Evolutionary conservation across 2,797 vertebrate species (phyloP), one percentile per base, ranked within the genome.

Genomic region (Clarias platycephalus): DNA sequence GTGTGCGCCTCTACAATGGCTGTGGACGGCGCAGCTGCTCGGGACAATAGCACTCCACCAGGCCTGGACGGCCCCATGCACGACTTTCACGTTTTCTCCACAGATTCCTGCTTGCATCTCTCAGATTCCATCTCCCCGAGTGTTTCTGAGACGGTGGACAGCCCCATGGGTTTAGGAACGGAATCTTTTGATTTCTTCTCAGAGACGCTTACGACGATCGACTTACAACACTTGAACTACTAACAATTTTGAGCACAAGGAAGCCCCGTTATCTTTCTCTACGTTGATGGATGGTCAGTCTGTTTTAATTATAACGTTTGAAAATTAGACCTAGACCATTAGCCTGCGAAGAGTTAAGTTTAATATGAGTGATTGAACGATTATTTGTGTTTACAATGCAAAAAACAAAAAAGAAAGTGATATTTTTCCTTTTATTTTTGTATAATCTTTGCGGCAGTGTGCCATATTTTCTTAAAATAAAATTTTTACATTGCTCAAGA

Each of bases 401-500:
- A 95, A 92, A 95, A 94, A 90, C 92, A 92, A 85, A 94, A 92
- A 91, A 93, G 78, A 78, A 93, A 93, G 91, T 91, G 89, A 95
- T 83, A 93, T 94, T 89, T 90, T 96, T 95, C 92, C 93, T 94
- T 96, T 96, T 97, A 97, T 98, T 98, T 97, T 97, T 97, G 94
- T 97, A 97, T 95, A 92, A 88, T 74, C 57, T 95, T 94, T 94
- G 94, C 91, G 92, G 94, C 95, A 92, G 94, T 88, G 94, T 93
- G 95, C 96, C 90, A 86, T 97, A 97, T 97, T 97, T 97, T 97
- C 93, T 94, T 96, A 96, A 96, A 99, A 97, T 97, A 97, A 97
- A 83, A 97, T 95, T 93, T 90, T 95, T 94, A 94, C 94, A 95
- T 92, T 95, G 94, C 92, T 81, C 40, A 96, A 95, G 91, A 92